phyloP scores from a whole-genome alignment of 2,797 vertebrate genomes.

The Ctenochaetus hawaiiensis region DNA sequence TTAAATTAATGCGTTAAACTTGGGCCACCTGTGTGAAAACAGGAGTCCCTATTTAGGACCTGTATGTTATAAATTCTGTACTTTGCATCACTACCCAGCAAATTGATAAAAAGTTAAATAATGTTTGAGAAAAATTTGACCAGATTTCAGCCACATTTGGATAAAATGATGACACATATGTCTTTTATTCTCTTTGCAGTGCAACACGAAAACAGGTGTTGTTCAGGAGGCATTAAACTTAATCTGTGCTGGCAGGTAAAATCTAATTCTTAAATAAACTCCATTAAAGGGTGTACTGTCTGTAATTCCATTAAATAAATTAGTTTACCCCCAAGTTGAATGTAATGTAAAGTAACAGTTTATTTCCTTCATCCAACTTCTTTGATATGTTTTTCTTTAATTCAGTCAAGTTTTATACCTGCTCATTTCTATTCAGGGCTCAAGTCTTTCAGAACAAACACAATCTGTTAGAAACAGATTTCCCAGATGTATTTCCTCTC shows the following conservation, averaged over 20 bases:
- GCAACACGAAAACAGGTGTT: not conserved
- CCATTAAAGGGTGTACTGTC: not conserved
- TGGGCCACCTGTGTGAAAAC: too few relatives aligned
- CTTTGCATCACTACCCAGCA: too few relatives aligned
- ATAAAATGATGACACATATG: too few relatives aligned
- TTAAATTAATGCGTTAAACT: too few relatives aligned
- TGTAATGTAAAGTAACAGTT: not conserved
- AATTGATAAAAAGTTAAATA: too few relatives aligned
- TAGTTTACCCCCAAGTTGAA: not conserved
- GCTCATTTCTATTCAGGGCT: conserved; percentile 13
- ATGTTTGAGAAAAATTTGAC: too few relatives aligned
- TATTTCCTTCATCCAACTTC: not conserved
- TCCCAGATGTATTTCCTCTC: not conserved
- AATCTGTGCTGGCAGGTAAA: not conserved
- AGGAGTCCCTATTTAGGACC: too few relatives aligned
- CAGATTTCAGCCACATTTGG: too few relatives aligned
- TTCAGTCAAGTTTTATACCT: not conserved
- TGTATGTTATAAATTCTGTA: too few relatives aligned
- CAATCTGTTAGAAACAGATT: not conserved
- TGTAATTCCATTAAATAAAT: not conserved
- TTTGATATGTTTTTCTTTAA: not conserved
- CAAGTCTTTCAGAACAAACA: conserved; percentile 4
- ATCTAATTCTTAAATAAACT: not conserved
- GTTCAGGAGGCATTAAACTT: not conserved
- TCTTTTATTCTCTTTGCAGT: too few relatives aligned